A percentile compares a stretch with the other conserved stretches of the same genome.
Conservation (phyloP, 2,113 vertebrate genomes). For the Meriones unguiculatus region DNA sequence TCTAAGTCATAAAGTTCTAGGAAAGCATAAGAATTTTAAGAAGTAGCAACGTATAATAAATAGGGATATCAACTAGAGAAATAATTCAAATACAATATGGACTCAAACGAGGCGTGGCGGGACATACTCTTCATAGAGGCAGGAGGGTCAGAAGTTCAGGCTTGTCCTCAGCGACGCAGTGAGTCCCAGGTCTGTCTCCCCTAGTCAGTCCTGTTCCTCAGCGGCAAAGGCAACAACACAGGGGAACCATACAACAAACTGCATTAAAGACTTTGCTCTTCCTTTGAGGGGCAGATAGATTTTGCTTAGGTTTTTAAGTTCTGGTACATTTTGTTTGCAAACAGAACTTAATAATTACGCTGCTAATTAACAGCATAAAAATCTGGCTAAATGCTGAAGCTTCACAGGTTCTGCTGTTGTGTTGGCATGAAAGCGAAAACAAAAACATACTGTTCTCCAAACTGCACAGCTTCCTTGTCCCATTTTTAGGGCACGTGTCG, state of each 20-base stretch:
- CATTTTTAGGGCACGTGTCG: background rate
- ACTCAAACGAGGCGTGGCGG: background rate
- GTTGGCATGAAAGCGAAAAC: background rate
- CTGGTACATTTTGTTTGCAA: constrained; percentile 3
- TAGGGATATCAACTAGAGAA: background rate
- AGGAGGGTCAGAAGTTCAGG: background rate
- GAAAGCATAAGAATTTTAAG: constrained; percentile 15
- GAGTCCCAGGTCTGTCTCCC: background rate
- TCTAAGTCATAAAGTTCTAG: constrained; percentile 25
- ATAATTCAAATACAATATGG: background rate
- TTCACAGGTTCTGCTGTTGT: background rate
- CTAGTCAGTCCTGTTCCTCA: background rate
- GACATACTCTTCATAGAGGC: background rate
- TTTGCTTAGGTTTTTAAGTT: background rate
- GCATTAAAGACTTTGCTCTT: background rate
- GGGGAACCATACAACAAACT: background rate
- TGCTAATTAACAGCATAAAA: background rate
- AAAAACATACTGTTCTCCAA: background rate
- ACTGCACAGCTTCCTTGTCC: background rate
- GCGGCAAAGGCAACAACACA: background rate
- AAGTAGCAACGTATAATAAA: background rate
- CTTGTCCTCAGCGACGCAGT: background rate
- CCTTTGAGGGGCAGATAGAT: background rate
- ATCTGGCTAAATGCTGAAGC: background rate
- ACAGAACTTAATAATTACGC: background rate